Base-by-base conservation (phyloP, 2,888 invertebrate genomes). In the Notodonta ziczac region DNA sequence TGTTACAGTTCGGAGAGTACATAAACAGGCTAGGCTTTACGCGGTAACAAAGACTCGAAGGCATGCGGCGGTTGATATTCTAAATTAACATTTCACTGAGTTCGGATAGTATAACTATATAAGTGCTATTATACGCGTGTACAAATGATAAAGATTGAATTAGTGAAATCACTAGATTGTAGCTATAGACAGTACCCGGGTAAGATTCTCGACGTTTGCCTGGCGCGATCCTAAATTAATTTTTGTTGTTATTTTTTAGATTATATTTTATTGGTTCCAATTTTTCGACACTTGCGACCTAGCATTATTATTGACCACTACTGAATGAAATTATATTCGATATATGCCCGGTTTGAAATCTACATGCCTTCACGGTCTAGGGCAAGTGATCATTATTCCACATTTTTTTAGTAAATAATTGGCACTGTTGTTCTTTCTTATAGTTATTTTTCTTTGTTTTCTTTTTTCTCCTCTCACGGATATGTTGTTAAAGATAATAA, bases 161-260 rank as follows among this genome's bases (percentile, higher is more conserved):
- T 91, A 91, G 89, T 84, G 64, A 89, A 89, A 86, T 89, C 85
- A 86, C 76, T 90, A 89, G 90, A 82, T 81, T 73, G 77, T 88
- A 85, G 79, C 63, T 71, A 67, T 72, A 71, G 24, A 24, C 24
- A 24, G 78, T 80, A 80, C 77, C 72, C 72, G 76, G 72, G 75
- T 82, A 79, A 74, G 81, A 69, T 77, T 78, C 71, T 75, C 70
- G 63, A 66, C 63, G 65, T 59, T 83, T 81, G 84, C 80, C 81
- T 74, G 83, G 82, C 78, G 84, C 78, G 83, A 77, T 81, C 79
- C 74, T 67, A 74, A 84, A 83, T 80, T 82, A 76, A 82, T 80
- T 88, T 87, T 88, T 87, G 87, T 92, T 91, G 87, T 91, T 92
- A 87, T 90, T 83, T 90, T 91, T 90, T 90, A 88, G 87, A 89